Evolutionary conservation across 1,140 invertebrate genomes (phyloP).

Genomic region (Halotydeus destructor): DNA sequence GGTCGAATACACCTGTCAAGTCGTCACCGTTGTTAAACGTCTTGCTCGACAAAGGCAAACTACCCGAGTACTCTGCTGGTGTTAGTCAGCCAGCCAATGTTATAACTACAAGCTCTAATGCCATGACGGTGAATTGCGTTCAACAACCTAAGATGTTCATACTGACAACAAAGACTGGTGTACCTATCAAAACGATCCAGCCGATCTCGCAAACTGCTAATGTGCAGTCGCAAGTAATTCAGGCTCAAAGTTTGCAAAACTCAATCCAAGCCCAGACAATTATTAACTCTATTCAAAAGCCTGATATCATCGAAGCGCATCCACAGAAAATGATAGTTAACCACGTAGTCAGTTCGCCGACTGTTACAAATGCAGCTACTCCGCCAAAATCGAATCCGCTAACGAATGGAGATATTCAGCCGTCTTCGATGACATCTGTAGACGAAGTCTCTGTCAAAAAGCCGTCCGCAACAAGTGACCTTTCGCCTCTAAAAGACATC

Average conservation of each 20-base stretch:
- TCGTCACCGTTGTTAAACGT: constrained; percentile 19
- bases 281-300: not conserved
- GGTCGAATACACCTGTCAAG: constrained; percentile 8
- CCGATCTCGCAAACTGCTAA: not conserved
- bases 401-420: too few species aligned
- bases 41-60: constrained; percentile 18
- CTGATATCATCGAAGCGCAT: not conserved
- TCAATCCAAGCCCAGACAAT: not conserved
- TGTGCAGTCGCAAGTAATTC: not conserved
- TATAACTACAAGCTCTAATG: constrained; percentile 11
- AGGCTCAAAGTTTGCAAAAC: not conserved
- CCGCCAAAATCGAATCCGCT: too few species aligned
- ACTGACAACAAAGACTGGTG: constrained; percentile 26
- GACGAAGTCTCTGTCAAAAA: not conserved
- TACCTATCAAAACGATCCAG: constrained; percentile 18
- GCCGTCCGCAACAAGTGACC: constrained; percentile 1
- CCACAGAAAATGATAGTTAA: too few species aligned
- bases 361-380: too few species aligned
- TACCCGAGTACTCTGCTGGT: constrained; percentile 11
- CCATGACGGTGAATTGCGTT: too few species aligned
- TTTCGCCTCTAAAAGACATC: constrained; percentile 5
- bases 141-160: constrained; percentile 16
- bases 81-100: constrained; percentile 4
- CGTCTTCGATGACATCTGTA: not conserved
- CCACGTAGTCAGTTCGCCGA: too few species aligned